A percentile compares a stretch with the other conserved stretches of the same genome.
These are phyloP conservation scores for Sylvia atricapilla DNA, from an alignment of 2,113 vertebrate species.

Conservation along the genomic window DNA sequence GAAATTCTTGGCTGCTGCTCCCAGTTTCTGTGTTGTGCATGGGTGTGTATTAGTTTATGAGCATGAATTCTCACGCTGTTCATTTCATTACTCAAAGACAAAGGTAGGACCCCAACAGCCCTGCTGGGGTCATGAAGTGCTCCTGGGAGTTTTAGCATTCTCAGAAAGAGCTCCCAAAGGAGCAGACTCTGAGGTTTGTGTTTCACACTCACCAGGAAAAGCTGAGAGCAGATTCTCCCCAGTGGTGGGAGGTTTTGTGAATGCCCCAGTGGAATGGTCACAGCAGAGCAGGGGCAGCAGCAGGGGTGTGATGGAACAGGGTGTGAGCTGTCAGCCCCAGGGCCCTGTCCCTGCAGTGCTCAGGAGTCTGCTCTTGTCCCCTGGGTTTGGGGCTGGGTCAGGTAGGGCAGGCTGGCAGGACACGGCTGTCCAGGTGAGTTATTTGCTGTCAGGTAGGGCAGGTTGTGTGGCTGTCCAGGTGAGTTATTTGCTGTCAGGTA, in stretches of 20 bases:
- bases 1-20: background rate
- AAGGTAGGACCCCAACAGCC: background rate
- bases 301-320: background rate
- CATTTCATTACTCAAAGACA: background rate
- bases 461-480: too few relatives aligned
- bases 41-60: background rate
- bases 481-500: too few relatives aligned
- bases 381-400: too few relatives aligned
- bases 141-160: background rate
- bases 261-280: background rate
- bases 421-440: too few relatives aligned
- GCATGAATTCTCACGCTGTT: background rate
- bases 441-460: too few relatives aligned
- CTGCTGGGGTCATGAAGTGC: background rate
- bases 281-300: background rate
- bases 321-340: background rate
- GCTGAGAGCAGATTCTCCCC: background rate
- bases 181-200: background rate
- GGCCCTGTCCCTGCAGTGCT: background rate
- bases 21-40: rapidly evolving
- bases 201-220: background rate
- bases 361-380: background rate
- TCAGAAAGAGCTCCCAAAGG: background rate
- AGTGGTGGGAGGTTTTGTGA: too few relatives aligned
- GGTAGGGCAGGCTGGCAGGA: too few relatives aligned